Percentiles rank a stretch among this genome's conserved stretches.
Conservation (phyloP, 2,113 vertebrate species). For the Peromyscus polionotus region DNA sequence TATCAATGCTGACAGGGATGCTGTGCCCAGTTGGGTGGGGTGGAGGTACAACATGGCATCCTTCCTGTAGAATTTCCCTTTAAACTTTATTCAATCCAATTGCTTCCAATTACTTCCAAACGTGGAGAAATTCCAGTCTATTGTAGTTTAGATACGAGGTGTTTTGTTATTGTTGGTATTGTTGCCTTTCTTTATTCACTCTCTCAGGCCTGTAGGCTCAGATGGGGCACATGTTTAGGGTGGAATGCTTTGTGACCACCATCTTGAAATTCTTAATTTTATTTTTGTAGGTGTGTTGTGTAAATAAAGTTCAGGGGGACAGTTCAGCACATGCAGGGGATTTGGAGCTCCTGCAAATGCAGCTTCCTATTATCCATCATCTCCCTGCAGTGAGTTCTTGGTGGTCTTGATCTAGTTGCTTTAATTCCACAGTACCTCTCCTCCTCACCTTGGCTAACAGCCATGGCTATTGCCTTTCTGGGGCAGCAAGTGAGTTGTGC, state of each 20-base stretch:
- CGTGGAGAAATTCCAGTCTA: slow-evolving; percentile 70
- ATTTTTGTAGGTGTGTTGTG: not conserved
- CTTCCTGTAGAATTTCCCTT: not conserved
- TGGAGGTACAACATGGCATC: too few species aligned
- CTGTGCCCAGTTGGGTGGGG: not conserved
- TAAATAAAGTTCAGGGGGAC: not conserved
- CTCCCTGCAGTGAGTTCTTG: not conserved
- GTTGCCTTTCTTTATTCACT: not conserved
- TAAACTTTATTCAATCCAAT: slow-evolving; percentile 55
- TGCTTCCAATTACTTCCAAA: slow-evolving; percentile 80
- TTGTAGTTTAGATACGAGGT: slow-evolving; percentile 69
- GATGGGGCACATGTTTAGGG: not conserved
- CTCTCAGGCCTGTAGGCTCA: not conserved
- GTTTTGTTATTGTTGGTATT: not conserved
- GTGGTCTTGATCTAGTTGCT: not conserved
- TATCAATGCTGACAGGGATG: not conserved
- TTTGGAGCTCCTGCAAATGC: not conserved
- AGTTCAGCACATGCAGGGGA: not conserved
- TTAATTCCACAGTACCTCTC: not conserved
- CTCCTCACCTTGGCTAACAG: not conserved
- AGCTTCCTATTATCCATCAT: not conserved
- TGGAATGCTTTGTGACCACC: not conserved
- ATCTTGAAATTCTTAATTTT: slow-evolving; percentile 18
- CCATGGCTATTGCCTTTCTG: not conserved
- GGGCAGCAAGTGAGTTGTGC: not conserved